Evolutionary conservation across 2,797 vertebrate species (phyloP), one percentile per base, ranked within the genome.

Genomic region (Anisognathus igniventris): DNA sequence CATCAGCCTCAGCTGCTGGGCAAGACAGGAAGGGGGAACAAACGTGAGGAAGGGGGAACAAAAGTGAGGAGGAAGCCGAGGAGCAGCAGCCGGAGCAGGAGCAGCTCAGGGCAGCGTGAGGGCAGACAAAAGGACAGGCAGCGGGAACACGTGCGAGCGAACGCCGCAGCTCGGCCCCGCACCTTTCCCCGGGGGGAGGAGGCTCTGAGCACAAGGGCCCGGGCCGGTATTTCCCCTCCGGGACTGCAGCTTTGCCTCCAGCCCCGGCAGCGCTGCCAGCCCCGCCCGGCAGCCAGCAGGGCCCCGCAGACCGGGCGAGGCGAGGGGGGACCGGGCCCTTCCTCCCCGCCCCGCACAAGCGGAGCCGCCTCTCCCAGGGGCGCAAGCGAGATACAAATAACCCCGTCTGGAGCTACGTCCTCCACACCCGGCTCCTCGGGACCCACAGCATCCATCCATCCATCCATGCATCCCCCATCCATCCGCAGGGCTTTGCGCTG

Each of bases 111-210:
- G 74, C 86, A 75, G 62, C 37, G 30, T 31, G 51, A 53, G 51
- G 25, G 48, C 58, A 77, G 77, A 94, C 94, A 96, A 96, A 94
- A 93, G 92, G 14, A 20, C 5, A n/a, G 40, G 94, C 80, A 56
- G 73, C 53, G 12, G 75, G 72, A 90, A 88, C 92, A 90, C 76
- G 77, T 81, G 94, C 28, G 47, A 90, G 53, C 60, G 3, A 47
- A 25, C 1, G 16, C 79, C 9, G 78, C 94, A 57, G 88, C 88
- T 6, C 2, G 33, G 75, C 71, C 44, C 31, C 1, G 21, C 66
- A 14, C 11, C 58, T 1, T 1, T 68, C 31, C 61, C 87, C 51
- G 9, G 10, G 18, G 27, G 17, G 58, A 0, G 12, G 54, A 40
- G 16, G 39, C 67, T 72, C 51, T 8, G 39, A 30, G n/a, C 65